Percentiles rank a stretch among this genome's conserved stretches.
Conservation (phyloP, 2,113 vertebrate genomes). For the Formicarius rufipectus region DNA sequence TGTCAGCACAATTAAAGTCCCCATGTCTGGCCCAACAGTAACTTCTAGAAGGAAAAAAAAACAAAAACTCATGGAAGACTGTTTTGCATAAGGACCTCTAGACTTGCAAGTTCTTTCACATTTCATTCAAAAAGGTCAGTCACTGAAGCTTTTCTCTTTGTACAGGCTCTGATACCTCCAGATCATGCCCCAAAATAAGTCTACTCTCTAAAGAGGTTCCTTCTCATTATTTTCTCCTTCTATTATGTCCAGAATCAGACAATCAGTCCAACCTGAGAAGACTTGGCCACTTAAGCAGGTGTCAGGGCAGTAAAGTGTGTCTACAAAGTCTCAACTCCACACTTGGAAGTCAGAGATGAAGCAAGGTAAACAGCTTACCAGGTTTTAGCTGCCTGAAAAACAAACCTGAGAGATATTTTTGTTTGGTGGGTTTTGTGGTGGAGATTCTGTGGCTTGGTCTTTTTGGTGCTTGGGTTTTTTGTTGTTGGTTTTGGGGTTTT, state of each 20-base stretch:
- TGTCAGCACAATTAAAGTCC: background rate
- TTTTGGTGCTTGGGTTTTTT: background rate
- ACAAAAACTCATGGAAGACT: background rate
- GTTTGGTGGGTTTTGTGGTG: too few species aligned
- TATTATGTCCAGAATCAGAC: background rate
- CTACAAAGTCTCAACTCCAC: background rate
- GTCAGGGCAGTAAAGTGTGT: background rate
- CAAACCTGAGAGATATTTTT: background rate
- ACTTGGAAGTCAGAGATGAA: background rate
- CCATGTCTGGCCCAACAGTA: background rate
- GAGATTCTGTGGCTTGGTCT: background rate
- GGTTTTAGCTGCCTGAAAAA: background rate
- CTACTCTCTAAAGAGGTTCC: background rate
- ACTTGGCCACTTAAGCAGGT: background rate
- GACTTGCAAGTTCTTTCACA: background rate
- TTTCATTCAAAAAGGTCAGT: background rate
- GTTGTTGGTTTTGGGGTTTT: background rate
- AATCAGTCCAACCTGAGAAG: background rate
- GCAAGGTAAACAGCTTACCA: background rate
- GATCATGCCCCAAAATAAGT: background rate
- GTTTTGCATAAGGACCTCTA: background rate
- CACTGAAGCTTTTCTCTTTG: background rate
- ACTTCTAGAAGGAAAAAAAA: background rate
- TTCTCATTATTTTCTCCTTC: background rate
- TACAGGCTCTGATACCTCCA: background rate